These are phyloP conservation scores for Synergus umbraculus DNA, from an alignment of 2,888 invertebrate genomes.

Conservation along the genomic window DNA sequence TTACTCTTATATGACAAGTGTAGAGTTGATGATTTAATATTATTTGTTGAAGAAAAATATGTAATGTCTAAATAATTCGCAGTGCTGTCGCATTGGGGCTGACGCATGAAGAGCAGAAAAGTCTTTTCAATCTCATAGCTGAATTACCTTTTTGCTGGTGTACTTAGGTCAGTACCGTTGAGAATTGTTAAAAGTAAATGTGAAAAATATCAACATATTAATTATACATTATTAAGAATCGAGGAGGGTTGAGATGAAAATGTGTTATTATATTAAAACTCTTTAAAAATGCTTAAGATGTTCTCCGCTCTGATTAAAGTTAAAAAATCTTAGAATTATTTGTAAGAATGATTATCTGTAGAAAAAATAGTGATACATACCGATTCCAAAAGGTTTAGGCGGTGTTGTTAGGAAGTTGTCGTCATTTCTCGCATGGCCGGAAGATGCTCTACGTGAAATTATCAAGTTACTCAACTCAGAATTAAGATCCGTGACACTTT, in stretches of 20 bases:
- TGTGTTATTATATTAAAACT: not conserved
- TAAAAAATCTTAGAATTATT: conserved; percentile 17
- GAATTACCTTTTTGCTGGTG: conserved; percentile 71
- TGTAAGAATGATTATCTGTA: not conserved
- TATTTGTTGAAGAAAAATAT: not conserved
- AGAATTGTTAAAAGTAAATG: conserved; percentile 66
- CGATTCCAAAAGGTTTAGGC: conserved; percentile 90
- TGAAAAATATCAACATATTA: conserved; percentile 61
- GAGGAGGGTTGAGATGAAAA: conserved; percentile 22
- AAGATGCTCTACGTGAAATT: conserved; percentile 68
- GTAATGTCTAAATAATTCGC: conserved; percentile 31
- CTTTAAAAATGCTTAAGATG: not conserved
- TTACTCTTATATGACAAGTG: not conserved
- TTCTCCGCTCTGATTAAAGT: not conserved
- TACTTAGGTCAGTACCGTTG: conserved; percentile 68
- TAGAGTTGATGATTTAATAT: not conserved
- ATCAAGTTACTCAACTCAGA: conserved; percentile 79
- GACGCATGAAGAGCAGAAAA: conserved; percentile 56
- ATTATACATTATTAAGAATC: conserved; percentile 49
- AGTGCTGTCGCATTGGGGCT: conserved; percentile 57
- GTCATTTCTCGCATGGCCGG: conserved; percentile 71
- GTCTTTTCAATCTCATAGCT: conserved; percentile 51
- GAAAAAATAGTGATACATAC: conserved; percentile 79
- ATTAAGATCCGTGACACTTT: conserved; percentile 90
- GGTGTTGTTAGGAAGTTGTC: conserved; percentile 79